Evolutionary conservation across 2,888 invertebrate species (phyloP), one percentile per base, ranked within the genome.

Genomic region (Ennomos quercinarius): DNA sequence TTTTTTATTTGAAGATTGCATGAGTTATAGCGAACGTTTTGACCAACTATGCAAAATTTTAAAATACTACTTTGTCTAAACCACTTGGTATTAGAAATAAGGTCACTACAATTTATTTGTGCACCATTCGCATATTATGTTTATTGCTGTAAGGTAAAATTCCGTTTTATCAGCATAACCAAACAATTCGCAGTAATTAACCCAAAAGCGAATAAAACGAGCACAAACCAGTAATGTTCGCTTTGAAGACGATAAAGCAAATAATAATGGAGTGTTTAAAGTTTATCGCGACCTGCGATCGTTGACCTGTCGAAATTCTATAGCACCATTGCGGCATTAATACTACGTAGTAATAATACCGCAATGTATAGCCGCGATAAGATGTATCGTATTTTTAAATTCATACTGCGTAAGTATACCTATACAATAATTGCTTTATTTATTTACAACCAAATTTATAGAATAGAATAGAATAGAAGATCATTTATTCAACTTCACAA

Each of bases 271-370:
- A 27, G 27, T n/a, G n/a, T n/a, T n/a, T n/a, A n/a, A n/a, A 6
- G 27, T 27, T 56, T 64, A 60, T 63, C 57, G 51, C 49, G 38
- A 59, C 57, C 49, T 48, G 44, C 54, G 64, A 49, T 54, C 68
- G 27, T 54, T 69, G 65, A 66, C 63, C 66, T 58, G 43, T 43
- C 41, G 27, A 27, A 27, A 27, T 4, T 17, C 27, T 27, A 27
- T 27, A 27, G 27, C 27, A 6, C 27, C 27, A 27, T 27, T 27
- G 4, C 27, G 27, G 27, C 5, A 27, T 27, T 27, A 6, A 6
- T 27, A 27, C 27, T 27, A 6, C 27, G 27, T 27, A 27, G 27
- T 27, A 27, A 27, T 27, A 46, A 50, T 43, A 44, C 42, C 27
- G 35, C 34, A 47, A 47, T 27, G 17, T 17, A 48, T 37, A 13